Percentiles rank a stretch among this genome's conserved stretches.
Conservation (phyloP, 2,888 invertebrate genomes). For the Melieria omissa region DNA sequence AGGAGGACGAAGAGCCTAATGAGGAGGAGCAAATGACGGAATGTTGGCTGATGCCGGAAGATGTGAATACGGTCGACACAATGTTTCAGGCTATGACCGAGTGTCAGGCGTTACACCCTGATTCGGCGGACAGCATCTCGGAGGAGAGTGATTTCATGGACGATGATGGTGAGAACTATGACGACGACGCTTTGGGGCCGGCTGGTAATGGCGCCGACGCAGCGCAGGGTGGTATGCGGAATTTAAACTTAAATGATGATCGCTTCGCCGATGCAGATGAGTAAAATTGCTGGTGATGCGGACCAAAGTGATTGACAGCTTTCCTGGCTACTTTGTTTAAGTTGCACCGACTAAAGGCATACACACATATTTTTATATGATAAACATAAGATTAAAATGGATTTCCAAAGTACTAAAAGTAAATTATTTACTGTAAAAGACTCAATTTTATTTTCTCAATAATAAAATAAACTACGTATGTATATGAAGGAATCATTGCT, state of each 20-base stretch:
- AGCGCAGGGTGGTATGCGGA: conserved; percentile 59
- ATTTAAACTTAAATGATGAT: conserved; percentile 63
- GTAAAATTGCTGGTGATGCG: conserved; percentile 29
- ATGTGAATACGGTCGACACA: conserved; percentile 71
- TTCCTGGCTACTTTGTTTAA: neutral
- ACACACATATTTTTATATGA: neutral
- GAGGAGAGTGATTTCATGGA: conserved; percentile 65
- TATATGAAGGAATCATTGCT: neutral
- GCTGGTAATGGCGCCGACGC: conserved; percentile 39
- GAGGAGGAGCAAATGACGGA: conserved; percentile 72
- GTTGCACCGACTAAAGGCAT: neutral
- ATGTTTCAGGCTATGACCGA: conserved; percentile 81
- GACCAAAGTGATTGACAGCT: neutral
- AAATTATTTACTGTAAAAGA: neutral
- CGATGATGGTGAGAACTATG: conserved; percentile 46
- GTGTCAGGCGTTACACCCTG: conserved; percentile 85
- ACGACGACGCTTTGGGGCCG: conserved; percentile 46
- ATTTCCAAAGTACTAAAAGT: conserved; percentile 7
- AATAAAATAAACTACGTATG: neutral
- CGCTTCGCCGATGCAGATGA: conserved; percentile 66
- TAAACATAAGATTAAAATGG: neutral
- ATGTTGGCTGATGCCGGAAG: conserved; percentile 77
- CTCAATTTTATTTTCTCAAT: neutral
- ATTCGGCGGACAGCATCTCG: conserved; percentile 72
- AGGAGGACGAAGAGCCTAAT: conserved; percentile 62